Base-by-base conservation (phyloP, 1,140 invertebrate species). In the Halesus radiatus region DNA sequence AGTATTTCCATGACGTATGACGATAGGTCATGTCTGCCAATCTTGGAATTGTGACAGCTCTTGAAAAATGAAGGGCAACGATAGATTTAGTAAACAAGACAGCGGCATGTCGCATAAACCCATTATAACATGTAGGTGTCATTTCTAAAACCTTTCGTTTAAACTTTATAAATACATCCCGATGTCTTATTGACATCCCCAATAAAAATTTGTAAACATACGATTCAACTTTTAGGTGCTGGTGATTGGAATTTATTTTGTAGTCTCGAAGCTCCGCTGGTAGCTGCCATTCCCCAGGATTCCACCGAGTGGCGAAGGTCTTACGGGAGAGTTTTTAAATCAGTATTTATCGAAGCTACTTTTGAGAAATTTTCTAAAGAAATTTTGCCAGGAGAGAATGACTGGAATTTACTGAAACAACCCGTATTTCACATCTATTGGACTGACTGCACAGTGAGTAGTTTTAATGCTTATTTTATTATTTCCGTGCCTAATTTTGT, bases 391-490 rank as follows among this genome's bases (percentile, higher is more conserved):
- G 88, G 91, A 66, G 94, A 95, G 81, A 92, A 93, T 83, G 91
- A 93, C 84, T 94, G 92, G 89, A 93, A 94, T 85, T 90, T 98
- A 26, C 90, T 97, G 62, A 94, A 95, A 81, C 93, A 95, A 82
- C 96, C 97, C 23, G 94, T 98, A 85, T 94, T 99, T 85, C 97
- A 99, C 88, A 97, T 97, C 73, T 99, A 95, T 89, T 98, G 97
- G 94, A 98, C 95, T 56, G 97, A 98, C 88, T 98, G 97, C 90
- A 92, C 93, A 83, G 96, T 97, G 91, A 92, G 92, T 89, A 84
- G 10, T 37, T 0, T 45, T 45, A 13, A 45, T 45, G 10, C 37
- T 8, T 45, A 45, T 1, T 60, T 58, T 50, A 1, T 56, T 56
- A 18, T 18, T 56, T 13, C 26, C 62, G 4, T 29, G 26, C 16